Percentiles rank a stretch among this genome's conserved stretches.
phyloP scores from a whole-genome alignment of 2,113 vertebrate genomes.

The Saguinus midas region DNA sequence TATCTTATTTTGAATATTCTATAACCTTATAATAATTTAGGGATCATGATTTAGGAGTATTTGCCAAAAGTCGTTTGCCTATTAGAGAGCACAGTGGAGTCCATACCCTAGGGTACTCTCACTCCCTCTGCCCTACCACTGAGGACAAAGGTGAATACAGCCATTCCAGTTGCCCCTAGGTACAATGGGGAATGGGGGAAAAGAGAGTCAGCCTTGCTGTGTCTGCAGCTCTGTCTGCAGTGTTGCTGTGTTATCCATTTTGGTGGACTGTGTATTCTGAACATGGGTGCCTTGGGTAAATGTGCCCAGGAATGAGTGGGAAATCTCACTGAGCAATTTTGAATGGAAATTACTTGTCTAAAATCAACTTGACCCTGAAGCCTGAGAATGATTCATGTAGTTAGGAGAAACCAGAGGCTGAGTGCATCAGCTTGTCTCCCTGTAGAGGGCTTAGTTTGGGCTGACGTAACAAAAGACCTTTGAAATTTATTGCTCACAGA shows the following conservation, averaged over 20 bases:
- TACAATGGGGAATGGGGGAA: neutral
- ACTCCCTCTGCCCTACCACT: neutral
- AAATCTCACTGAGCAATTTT: accelerated
- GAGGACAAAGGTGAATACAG: neutral
- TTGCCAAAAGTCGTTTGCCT: neutral
- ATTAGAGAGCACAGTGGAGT: neutral
- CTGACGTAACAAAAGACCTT: too few species aligned
- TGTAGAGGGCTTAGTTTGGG: neutral
- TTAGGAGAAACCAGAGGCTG: neutral
- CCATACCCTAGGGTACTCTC: neutral
- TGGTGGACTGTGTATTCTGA: neutral
- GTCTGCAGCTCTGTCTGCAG: accelerated
- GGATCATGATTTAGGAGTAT: neutral
- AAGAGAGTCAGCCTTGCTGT: neutral
- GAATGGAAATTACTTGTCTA: neutral
- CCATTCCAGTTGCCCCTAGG: neutral
- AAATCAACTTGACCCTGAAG: neutral
- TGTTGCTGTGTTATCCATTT: neutral
- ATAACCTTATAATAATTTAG: neutral
- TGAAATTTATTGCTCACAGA: neutral
- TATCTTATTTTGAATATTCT: neutral
- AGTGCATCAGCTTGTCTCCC: neutral
- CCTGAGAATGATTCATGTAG: neutral
- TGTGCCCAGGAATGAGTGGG: neutral
- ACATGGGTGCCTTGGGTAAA: accelerated